phyloP scores from a whole-genome alignment of 2,113 vertebrate species.

The Aphyosemion australe region DNA sequence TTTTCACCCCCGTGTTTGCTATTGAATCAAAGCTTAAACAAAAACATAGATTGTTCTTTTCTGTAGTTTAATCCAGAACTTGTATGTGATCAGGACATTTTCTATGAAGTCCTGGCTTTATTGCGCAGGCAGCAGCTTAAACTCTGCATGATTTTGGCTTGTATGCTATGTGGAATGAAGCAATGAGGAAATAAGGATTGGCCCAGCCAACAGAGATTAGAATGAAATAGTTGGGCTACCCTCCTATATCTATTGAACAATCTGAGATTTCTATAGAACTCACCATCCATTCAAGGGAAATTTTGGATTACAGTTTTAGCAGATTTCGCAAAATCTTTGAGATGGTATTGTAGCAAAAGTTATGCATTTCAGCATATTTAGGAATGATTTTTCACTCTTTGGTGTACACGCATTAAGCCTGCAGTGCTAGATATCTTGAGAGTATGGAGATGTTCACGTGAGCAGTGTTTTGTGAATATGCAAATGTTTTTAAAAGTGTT shows the following conservation, averaged over 20 bases:
- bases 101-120: not conserved
- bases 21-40: not conserved
- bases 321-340: not conserved
- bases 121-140: not conserved
- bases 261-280: not conserved
- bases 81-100: not conserved
- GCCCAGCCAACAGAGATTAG: too few relatives aligned
- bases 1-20: constrained; percentile 6
- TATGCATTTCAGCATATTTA: too few relatives aligned
- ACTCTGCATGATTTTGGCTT: not conserved
- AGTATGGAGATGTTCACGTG: too few relatives aligned
- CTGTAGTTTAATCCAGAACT: not conserved
- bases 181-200: not conserved
- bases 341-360: too few relatives aligned
- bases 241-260: too few relatives aligned
- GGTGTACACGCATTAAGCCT: too few relatives aligned
- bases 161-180: too few relatives aligned
- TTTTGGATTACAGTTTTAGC: not conserved
- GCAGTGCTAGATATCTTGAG: too few relatives aligned
- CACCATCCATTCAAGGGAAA: not conserved
- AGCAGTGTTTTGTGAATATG: too few relatives aligned
- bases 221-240: too few relatives aligned
- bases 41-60: not conserved
- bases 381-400: too few relatives aligned
- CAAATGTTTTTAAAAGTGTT: too few relatives aligned